A percentile compares a stretch with the other conserved stretches of the same genome.
Conservation (phyloP, 2,797 vertebrate genomes). For the Squalus acanthias region DNA sequence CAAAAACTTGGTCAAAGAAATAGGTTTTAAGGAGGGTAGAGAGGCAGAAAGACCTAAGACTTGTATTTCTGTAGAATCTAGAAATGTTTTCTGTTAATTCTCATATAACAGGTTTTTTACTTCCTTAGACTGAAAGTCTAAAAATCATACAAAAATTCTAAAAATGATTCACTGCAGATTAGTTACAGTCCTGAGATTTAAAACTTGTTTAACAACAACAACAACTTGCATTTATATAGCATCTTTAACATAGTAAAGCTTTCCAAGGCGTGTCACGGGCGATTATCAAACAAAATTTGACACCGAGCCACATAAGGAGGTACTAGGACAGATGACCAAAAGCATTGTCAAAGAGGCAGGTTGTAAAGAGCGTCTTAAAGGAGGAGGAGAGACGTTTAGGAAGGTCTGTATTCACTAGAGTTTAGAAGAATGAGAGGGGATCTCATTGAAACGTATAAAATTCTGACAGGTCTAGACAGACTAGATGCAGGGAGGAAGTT, state of each 20-base stretch:
- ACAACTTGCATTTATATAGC: background rate
- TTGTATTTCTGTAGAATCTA: background rate
- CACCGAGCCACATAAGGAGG: background rate
- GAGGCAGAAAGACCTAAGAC: too few relatives aligned
- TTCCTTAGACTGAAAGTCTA: background rate
- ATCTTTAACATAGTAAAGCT: background rate
- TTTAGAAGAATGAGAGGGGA: too few relatives aligned
- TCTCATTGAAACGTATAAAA: too few relatives aligned
- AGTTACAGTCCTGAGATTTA: background rate
- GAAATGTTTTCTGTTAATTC: background rate
- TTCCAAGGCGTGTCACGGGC: background rate
- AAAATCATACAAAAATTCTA: too few relatives aligned
- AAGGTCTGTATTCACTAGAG: background rate
- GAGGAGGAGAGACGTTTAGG: background rate
- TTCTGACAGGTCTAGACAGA: too few relatives aligned
- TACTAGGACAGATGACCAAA: background rate
- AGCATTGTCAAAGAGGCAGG: background rate
- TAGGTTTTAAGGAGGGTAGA: too few relatives aligned
- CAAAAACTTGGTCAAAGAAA: too few relatives aligned
- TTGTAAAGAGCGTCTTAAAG: background rate
- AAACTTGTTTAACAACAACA: background rate
- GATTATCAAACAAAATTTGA: background rate
- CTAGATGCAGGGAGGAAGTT: too few relatives aligned
- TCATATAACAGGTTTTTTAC: background rate
- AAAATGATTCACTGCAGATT: background rate